Conservation (phyloP, 1,140 invertebrate genomes). For the Penaeus chinensis region DNA sequence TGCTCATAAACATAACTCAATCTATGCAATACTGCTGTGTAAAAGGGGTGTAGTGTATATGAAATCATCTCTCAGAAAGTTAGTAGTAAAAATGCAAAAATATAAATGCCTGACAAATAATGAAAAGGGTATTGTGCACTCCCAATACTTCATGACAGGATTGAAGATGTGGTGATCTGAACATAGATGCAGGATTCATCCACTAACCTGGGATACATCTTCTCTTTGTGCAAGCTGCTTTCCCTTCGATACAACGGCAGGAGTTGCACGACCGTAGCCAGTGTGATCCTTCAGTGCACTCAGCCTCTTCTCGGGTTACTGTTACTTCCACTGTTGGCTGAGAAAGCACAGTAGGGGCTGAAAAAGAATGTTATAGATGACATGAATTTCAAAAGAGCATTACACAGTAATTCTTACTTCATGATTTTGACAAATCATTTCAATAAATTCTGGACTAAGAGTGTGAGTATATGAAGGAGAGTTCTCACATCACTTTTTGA, state of each 20-base stretch:
- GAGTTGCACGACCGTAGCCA: conserved; percentile 40
- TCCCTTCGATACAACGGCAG: conserved; percentile 35
- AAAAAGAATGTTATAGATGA: background rate
- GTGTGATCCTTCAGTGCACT: conserved; percentile 28
- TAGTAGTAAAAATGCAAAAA: background rate
- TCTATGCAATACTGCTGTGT: too few species aligned
- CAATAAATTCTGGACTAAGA: background rate
- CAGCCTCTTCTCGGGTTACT: background rate
- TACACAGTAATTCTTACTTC: background rate
- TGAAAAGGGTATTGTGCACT: background rate
- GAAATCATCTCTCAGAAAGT: background rate
- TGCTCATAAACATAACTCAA: too few species aligned
- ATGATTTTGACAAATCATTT: background rate
- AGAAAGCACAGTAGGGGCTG: too few species aligned
- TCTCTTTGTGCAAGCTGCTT: conserved; percentile 7
- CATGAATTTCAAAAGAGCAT: background rate
- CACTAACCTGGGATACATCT: conserved; percentile 20
- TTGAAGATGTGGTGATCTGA: background rate
- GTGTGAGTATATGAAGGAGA: background rate
- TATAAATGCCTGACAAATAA: background rate
- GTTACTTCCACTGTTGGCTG: too few species aligned
- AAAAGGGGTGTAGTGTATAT: too few species aligned
- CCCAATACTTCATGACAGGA: background rate
- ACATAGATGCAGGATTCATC: background rate
- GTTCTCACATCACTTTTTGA: background rate